Base-by-base conservation (phyloP, 2,113 vertebrate genomes). In the Chascanopsetta lugubris region DNA sequence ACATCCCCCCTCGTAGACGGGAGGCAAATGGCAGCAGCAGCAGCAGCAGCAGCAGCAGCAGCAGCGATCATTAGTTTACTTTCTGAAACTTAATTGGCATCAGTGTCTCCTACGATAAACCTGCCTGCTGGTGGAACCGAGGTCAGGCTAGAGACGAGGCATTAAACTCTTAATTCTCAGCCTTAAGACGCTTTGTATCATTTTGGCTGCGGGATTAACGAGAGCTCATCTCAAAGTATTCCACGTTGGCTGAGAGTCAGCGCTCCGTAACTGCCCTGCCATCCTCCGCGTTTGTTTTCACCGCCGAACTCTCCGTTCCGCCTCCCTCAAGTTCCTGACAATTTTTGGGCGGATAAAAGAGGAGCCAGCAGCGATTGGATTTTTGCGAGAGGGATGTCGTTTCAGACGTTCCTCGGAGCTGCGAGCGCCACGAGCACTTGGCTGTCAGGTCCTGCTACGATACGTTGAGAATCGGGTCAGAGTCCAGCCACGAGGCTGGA, bases 151-250 rank as follows among this genome's bases (percentile, higher is more conserved):
- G 38, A 42, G 38, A 38, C 29, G 22, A 42, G 12, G 4, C 22
- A 15, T 75, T 75, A 34, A 70, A 59, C 32, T 45, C 47, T 32
- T 69, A 29, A 66, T 79, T 61, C 59, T 71, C n/a, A 43, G 68
- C 47, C 38, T 51, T n/a, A 26, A 9, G 40, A 75, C 58, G 62
- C 24, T 68, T 66, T 79, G 61, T 56, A 53, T 68, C 20, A 27
- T 46, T 56, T 79, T 74, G 79, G 61, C 69, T 46, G 36, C 54
- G 63, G 71, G 82, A 85, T 83, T 72, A 81, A 74, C 67, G 45
- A 49, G 60, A 81, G 62, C 12, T 72, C 21, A 70, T 79, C 72
- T 78, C 50, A 72, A 65, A 83, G 30, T 50, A 45, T 57, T 43
- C 21, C 9, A 30, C 54, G 47, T 50, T n/a, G 56, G 48, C 59